Evolutionary conservation across 2,113 vertebrate genomes (phyloP).

Genomic region (Collichthys lucidus): DNA sequence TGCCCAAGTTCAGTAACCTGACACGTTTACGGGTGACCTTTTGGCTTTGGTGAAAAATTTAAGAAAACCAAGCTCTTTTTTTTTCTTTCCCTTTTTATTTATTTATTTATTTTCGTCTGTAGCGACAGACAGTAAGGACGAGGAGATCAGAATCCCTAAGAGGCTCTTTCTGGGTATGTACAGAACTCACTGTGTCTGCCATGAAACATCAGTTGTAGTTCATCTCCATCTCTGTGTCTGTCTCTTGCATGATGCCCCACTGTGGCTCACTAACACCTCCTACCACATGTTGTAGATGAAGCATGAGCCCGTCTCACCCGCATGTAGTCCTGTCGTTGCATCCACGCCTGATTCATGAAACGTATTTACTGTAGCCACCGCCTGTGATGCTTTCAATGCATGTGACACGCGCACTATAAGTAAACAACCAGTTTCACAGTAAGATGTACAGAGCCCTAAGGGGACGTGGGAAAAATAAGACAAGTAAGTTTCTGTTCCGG

Average conservation of each 20-base stretch:
- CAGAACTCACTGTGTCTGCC: slow-evolving; percentile 68
- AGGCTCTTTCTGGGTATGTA: slow-evolving; percentile 97
- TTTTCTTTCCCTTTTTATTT: slow-evolving; percentile 38
- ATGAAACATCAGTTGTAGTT: slow-evolving; percentile 69
- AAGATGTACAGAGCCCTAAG: too few species aligned
- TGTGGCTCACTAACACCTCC: slow-evolving; percentile 47
- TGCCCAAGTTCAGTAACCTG: neutral
- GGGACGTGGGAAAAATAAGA: too few species aligned
- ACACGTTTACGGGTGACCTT: neutral
- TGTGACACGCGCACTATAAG: neutral
- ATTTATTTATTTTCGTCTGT: slow-evolving; percentile 72
- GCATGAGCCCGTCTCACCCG: slow-evolving; percentile 40
- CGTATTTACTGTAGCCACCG: neutral
- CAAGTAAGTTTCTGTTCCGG: too few species aligned
- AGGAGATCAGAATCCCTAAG: slow-evolving; percentile 93
- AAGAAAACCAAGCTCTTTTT: slow-evolving; percentile 63
- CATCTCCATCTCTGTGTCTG: slow-evolving; percentile 61
- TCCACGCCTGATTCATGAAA: neutral
- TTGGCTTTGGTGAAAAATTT: neutral
- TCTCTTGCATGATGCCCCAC: slow-evolving; percentile 49
- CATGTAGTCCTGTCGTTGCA: slow-evolving; percentile 12
- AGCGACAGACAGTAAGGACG: slow-evolving; percentile 96
- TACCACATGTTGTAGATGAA: slow-evolving; percentile 8
- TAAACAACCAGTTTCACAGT: neutral
- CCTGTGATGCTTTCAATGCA: neutral